Evolutionary conservation across 2,113 vertebrate species (phyloP).

Genomic region (Lagopus leucura): DNA sequence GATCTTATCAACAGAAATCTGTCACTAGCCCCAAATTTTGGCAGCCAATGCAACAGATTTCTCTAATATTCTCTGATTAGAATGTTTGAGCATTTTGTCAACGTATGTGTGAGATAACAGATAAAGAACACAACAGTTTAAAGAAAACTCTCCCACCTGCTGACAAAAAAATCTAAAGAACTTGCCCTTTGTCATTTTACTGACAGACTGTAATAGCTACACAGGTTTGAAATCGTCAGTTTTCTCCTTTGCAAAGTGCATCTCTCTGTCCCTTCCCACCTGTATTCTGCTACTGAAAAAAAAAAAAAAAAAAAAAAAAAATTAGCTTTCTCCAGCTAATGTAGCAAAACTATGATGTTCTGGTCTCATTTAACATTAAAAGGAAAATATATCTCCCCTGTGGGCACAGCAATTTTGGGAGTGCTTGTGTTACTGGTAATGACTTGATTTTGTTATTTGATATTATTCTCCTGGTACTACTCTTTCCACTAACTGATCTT

Average conservation of each 20-base stretch:
- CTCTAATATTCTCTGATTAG: background rate
- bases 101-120: background rate
- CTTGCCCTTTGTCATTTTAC: background rate
- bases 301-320: no score
- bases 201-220: background rate
- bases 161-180: background rate
- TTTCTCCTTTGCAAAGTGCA: background rate
- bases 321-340: background rate
- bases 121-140: background rate
- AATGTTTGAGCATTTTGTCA: background rate
- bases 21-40: background rate
- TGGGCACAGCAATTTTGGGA: background rate
- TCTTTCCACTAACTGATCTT: background rate
- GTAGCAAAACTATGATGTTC: background rate
- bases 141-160: background rate
- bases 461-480: background rate
- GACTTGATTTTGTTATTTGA: background rate
- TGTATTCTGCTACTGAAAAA: background rate
- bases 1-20: background rate
- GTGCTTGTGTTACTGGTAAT: background rate
- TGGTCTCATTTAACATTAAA: background rate
- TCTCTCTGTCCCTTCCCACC: background rate
- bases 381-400: background rate
- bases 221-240: background rate
- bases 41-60: background rate